Conservation (phyloP, 2,888 invertebrate genomes). For the Clanis bilineata region DNA sequence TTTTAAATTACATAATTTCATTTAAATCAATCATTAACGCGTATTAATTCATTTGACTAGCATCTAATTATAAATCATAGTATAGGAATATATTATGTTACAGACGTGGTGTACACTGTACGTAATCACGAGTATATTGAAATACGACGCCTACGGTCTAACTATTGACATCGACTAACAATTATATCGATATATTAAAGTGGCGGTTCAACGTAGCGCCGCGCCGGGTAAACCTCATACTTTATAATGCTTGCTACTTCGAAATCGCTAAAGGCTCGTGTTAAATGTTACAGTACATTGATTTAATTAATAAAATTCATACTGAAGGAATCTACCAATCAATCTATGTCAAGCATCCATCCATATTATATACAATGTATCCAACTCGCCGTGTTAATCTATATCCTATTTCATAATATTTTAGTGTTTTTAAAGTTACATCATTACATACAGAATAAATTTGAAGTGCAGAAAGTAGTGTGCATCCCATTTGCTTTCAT, state of each 20-base stretch:
- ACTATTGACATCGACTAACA: conserved; percentile 9
- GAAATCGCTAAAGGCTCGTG: conserved; percentile 9
- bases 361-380: conserved; percentile 12
- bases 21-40: conserved; percentile 61
- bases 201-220: background rate
- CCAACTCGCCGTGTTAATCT: conserved; percentile 8
- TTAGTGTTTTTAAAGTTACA: background rate
- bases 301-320: conserved; percentile 4
- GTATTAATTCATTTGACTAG: conserved; percentile 75
- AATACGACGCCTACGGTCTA: conserved; percentile 6
- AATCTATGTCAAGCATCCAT: background rate
- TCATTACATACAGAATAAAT: conserved; percentile 3
- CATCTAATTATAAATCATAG: conserved; percentile 60
- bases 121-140: conserved; percentile 4
- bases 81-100: conserved; percentile 17
- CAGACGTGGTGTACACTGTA: conserved; percentile 4
- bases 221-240: background rate
- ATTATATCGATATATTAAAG: conserved; percentile 8
- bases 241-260: conserved; percentile 5
- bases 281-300: conserved; percentile 4
- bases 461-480: conserved; percentile 10
- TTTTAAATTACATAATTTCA: conserved; percentile 56
- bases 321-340: conserved; percentile 2
- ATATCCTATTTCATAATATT: conserved; percentile 2
- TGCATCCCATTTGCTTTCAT: background rate